These are phyloP conservation scores for Mycteria americana DNA, from an alignment of 2,797 vertebrate species.

Conservation along the genomic window DNA sequence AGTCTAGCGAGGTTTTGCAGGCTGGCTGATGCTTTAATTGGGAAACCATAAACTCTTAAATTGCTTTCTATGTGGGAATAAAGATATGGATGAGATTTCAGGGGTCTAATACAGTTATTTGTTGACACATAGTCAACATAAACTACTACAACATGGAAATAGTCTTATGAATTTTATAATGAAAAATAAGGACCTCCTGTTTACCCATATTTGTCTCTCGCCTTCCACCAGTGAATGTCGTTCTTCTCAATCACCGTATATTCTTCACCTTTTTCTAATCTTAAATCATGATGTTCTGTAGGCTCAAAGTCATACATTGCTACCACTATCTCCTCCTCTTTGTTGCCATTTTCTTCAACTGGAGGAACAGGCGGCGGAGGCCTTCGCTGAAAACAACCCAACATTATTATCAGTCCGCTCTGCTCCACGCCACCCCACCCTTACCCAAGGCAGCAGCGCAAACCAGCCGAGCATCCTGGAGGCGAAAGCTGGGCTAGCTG, in stretches of 20 bases:
- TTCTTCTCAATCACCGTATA: constrained; percentile 86
- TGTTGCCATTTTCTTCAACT: constrained; percentile 61
- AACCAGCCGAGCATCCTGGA: background rate
- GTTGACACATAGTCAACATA: background rate
- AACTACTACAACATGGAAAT: background rate
- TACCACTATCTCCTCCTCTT: constrained; percentile 78
- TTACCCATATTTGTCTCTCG: constrained; percentile 84
- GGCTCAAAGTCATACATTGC: constrained; percentile 89
- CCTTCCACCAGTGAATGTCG: constrained; percentile 90
- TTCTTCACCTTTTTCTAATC: constrained; percentile 83
- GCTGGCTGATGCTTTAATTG: background rate
- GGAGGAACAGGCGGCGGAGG: constrained; percentile 73
- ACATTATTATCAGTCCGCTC: background rate
- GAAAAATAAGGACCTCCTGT: background rate
- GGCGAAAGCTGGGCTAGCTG: background rate
- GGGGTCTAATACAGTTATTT: background rate
- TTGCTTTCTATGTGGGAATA: background rate
- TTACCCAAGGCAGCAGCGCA: background rate
- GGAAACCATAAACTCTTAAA: background rate
- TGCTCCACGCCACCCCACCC: background rate
- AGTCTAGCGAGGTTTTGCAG: background rate
- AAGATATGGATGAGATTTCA: background rate
- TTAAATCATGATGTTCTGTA: constrained; percentile 85
- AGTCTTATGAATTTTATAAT: background rate
- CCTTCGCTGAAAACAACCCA: constrained; percentile 64